A percentile compares a stretch with the other conserved stretches of the same genome.
These are phyloP conservation scores for Phengaris alcon DNA, from an alignment of 2,888 invertebrate genomes.

Conservation along the genomic window DNA sequence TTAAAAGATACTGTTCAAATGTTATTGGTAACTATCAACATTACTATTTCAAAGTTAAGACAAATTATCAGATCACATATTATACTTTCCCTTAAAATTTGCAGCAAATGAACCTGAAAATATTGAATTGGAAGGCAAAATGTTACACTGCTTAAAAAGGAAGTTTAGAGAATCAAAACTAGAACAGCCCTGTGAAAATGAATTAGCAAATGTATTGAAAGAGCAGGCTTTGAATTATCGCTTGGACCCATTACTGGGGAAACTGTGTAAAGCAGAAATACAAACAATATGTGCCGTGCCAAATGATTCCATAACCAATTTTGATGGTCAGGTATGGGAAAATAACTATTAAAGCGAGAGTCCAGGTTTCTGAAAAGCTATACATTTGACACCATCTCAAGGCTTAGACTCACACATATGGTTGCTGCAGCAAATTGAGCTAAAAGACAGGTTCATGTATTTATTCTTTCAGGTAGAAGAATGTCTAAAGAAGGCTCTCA, in stretches of 20 bases:
- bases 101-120: constrained; percentile 76
- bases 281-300: constrained; percentile 81
- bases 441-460: neutral
- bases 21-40: constrained; percentile 61
- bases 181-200: constrained; percentile 87
- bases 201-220: constrained; percentile 89
- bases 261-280: constrained; percentile 87
- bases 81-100: neutral
- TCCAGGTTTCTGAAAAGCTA: neutral
- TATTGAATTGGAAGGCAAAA: constrained; percentile 90
- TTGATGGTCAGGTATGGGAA: constrained; percentile 68
- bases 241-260: constrained; percentile 91
- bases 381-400: no score
- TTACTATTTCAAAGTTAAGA: constrained; percentile 34
- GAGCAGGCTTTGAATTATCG: constrained; percentile 95
- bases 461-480: constrained; percentile 85
- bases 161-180: constrained; percentile 88
- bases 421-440: no score
- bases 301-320: constrained; percentile 65
- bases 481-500: constrained; percentile 92
- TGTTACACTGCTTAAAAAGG: constrained; percentile 89
- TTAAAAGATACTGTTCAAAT: constrained; percentile 81
- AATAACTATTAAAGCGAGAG: neutral
- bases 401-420: no score
- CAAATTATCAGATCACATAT: neutral